Evolutionary conservation across 2,888 invertebrate genomes (phyloP).

Genomic region (Caenorhabditis panamensis): DNA sequence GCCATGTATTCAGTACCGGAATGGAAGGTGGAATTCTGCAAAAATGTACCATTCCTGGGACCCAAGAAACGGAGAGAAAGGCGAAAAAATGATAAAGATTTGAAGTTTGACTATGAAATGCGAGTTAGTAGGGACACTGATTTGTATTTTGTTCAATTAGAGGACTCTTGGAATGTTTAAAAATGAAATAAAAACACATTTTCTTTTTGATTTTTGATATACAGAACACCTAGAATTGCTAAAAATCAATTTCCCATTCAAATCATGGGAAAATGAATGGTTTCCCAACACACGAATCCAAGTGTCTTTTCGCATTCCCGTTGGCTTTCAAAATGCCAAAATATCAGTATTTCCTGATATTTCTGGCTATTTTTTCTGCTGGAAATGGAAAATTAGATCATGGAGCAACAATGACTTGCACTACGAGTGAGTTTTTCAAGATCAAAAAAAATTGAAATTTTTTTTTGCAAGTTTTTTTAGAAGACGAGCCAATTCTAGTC

Average conservation of each 20-base stretch:
- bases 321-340: conserved; percentile 18
- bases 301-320: not conserved
- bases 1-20: conserved; percentile 47
- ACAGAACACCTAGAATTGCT: too few relatives aligned
- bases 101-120: conserved; percentile 15
- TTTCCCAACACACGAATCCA: conserved; percentile 4
- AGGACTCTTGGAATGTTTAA: conserved; percentile 25
- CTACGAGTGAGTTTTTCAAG: conserved; percentile 35
- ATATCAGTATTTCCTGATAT: conserved; percentile 22
- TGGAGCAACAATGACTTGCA: conserved; percentile 21
- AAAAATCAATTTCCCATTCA: not conserved
- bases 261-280: conserved; percentile 24
- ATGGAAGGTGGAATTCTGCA: conserved; percentile 41
- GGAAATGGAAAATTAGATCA: not conserved
- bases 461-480: conserved; percentile 24
- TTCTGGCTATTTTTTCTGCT: conserved; percentile 7
- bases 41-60: conserved; percentile 21
- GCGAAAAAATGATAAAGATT: conserved; percentile 1
- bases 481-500: conserved; percentile 56
- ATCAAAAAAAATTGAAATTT: too few relatives aligned
- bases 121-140: conserved; percentile 38
- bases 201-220: too few relatives aligned
- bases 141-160: conserved; percentile 46
- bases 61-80: not conserved
- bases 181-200: not conserved